Evolutionary conservation across 2,888 invertebrate genomes (phyloP), one percentile per base, ranked within the genome.

Genomic region (Zeuzera pyrina): DNA sequence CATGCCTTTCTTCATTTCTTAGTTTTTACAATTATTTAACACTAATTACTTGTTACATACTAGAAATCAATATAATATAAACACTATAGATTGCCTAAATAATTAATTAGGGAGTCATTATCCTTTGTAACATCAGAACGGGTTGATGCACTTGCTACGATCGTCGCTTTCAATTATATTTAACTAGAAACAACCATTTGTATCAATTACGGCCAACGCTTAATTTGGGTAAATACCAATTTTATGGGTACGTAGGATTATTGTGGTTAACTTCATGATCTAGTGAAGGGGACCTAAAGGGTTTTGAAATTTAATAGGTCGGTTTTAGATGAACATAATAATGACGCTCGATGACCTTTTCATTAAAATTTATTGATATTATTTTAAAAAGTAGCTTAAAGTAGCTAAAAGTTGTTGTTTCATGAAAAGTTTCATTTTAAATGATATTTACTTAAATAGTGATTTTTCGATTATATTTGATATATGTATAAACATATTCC

Each of bases 201-300:
- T 83, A 69, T 81, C 81, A 83, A 81, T 83, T 79, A 74, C 62
- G 58, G 49, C 42, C 57, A 49, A 53, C 63, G 60, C 65, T 79
- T 73, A 78, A 79, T 79, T 79, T 74, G 61, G 71, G 68, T 71
- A 73, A 77, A 79, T 73, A 77, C 68, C 74, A 76, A 74, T 77
- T 78, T 76, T 73, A 78, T 72, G 74, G 74, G 47, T 55, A 57
- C 52, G 55, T 50, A 61, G 55, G 67, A 68, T 70, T 64, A 66
- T 65, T 69, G 64, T 68, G 67, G 70, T 61, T 52, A 47, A 42
- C 51, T 45, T 49, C 21, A 26, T 42, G 39, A 43, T 43, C 35
- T 38, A 44, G 45, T 35, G 36, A 57, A 55, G 53, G 57, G 58
- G 50, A 45, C 42, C 43, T 43, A 72, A 71, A 68, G 68, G 70